Percentiles rank a stretch among this genome's conserved stretches.
Conservation (phyloP, 2,113 vertebrate genomes). For the Pseudorectes ferrugineus region DNA sequence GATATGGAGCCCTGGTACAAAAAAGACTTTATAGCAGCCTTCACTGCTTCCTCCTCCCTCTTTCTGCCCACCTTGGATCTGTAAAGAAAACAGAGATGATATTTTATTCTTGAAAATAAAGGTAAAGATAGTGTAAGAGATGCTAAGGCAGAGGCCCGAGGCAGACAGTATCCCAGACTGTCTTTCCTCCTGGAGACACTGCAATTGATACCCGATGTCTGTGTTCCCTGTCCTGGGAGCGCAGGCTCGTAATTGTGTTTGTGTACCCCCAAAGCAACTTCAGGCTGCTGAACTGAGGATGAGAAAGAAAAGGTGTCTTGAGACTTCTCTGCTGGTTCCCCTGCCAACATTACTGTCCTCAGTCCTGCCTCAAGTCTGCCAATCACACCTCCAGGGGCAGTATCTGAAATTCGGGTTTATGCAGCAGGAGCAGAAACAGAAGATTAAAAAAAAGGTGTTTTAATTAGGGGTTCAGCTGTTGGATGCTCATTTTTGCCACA, state of each 20-base stretch:
- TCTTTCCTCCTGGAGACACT: neutral
- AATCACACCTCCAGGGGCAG: neutral
- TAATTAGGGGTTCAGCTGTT: neutral
- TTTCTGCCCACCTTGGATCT: neutral
- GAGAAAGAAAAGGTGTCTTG: neutral
- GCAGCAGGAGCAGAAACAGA: neutral
- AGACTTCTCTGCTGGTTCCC: neutral
- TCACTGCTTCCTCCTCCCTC: neutral
- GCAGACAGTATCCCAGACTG: neutral
- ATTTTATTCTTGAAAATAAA: neutral
- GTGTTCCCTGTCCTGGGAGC: neutral
- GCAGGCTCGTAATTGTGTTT: accelerated
- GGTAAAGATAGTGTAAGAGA: neutral
- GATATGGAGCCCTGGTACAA: neutral
- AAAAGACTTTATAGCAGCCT: neutral
- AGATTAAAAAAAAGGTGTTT: neutral
- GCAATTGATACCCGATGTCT: neutral
- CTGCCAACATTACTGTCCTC: neutral
- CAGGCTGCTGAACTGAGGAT: neutral
- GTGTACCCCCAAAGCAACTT: neutral
- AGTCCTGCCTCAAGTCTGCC: neutral
- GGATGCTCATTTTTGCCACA: neutral
- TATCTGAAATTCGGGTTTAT: neutral
- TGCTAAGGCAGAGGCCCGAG: neutral
- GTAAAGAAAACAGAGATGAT: neutral